These are phyloP conservation scores for Ranitomeya imitator DNA, from an alignment of 2,113 vertebrate species.

Conservation along the genomic window DNA sequence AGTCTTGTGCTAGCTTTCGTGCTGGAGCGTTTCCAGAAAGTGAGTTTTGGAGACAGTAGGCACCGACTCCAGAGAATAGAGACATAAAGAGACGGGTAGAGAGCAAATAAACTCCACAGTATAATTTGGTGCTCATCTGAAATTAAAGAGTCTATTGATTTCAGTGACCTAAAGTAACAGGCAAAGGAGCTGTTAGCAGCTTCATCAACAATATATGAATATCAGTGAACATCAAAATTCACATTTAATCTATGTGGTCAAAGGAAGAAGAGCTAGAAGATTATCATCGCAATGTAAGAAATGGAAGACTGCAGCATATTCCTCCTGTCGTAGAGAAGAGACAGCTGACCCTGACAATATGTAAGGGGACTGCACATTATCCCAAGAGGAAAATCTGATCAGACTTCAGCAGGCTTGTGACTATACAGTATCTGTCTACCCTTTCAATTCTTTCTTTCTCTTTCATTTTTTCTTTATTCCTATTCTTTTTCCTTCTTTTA, in stretches of 20 bases:
- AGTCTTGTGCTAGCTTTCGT: neutral
- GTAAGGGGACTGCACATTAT: neutral
- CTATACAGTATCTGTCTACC: too few relatives aligned
- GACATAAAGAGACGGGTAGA: neutral
- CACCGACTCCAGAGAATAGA: neutral
- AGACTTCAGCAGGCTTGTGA: too few relatives aligned
- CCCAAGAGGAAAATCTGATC: neutral
- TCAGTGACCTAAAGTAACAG: slow-evolving; percentile 9
- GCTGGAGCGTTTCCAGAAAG: slow-evolving; percentile 1
- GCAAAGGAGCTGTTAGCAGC: neutral
- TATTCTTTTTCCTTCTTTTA: too few relatives aligned
- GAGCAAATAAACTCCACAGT: slow-evolving; percentile 11
- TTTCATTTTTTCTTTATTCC: too few relatives aligned
- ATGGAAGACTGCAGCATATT: neutral
- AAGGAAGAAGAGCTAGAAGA: neutral
- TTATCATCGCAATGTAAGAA: neutral
- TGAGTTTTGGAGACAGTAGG: slow-evolving; percentile 11
- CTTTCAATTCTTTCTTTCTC: too few relatives aligned
- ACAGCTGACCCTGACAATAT: neutral
- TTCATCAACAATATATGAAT: slow-evolving; percentile 10
- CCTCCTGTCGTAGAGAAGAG: neutral
- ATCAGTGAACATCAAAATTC: slow-evolving; percentile 1
- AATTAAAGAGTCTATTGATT: slow-evolving; percentile 31
- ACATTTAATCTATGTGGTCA: neutral
- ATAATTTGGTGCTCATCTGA: slow-evolving; percentile 25